Base-by-base conservation (phyloP, 2,888 invertebrate species). In the Callosobruchus maculatus region DNA sequence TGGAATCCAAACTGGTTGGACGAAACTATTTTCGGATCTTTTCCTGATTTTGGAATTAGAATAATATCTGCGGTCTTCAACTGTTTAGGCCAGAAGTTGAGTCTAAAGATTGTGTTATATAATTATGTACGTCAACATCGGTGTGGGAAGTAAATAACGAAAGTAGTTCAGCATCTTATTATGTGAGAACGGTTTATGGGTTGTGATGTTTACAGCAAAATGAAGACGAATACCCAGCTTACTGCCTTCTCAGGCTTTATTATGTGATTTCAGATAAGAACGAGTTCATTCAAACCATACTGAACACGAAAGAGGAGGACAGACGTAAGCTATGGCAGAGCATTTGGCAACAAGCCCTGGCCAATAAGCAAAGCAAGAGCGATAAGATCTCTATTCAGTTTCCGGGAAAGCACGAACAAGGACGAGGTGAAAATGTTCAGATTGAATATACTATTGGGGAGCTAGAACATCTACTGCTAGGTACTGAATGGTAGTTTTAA, bases 381-480 rank as follows among this genome's bases (percentile, higher is more conserved):
- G 86, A 86, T 73, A 84, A 82, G 22, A 85, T 87, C 0, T 84
- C 84, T 0, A 85, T 87, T n/a, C 86, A 87, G 76, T 80, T 86
- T 67, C 86, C 86, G 0, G 79, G 81, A 49, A 78, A 77, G 7
- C 81, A 81, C 69, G 80, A 82, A 30, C 77, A 77, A n/a, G 20
- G 22, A 20, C 21, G 21, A 2, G 79, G 77, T 21, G 77, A 75
- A 20, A 80, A 80, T 69, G 77, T 84, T 3, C 84, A 84, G 78
- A 81, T 85, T 26, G 81, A 84, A 71, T 82, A 84, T 68, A 83
- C 84, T 7, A 81, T 86, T n/a, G 84, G 81, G 18, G 84, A 85
- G 71, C 74, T 85, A 68, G 84, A 84, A 76, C 78, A 79, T n/a
- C 76, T 85, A 26, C 77, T 83, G 67, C 18, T 73, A 13, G 75